These are phyloP conservation scores for Cryptophagus acutangulus DNA, from an alignment of 2,888 invertebrate species.

Conservation along the genomic window DNA sequence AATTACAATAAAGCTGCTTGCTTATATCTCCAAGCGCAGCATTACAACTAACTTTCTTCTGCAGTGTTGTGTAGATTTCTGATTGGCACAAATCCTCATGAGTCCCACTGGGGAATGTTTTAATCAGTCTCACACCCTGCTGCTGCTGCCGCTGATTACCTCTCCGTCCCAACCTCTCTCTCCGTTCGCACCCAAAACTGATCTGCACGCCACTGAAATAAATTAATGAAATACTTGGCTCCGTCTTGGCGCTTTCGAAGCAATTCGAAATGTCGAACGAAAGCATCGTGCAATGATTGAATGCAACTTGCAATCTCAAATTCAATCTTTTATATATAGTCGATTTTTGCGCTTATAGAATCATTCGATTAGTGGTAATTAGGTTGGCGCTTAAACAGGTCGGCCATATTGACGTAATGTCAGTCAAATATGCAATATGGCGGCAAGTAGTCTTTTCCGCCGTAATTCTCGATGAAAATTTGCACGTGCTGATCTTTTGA, in stretches of 20 bases:
- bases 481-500: no score
- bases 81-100: slow-evolving; percentile 39
- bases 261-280: slow-evolving; percentile 28
- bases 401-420: no score
- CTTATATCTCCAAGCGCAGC: no score
- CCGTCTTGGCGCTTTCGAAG: slow-evolving; percentile 25
- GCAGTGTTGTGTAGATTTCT: slow-evolving; percentile 25
- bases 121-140: slow-evolving; percentile 37
- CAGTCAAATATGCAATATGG: no score
- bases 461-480: no score
- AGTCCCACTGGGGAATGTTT: slow-evolving; percentile 39
- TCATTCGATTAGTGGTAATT: no score
- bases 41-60: no score
- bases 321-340: slow-evolving; percentile 20
- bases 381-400: no score
- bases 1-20: no score
- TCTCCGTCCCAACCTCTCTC: slow-evolving; percentile 9
- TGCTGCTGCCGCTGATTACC: slow-evolving; percentile 27
- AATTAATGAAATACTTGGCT: slow-evolving; percentile 31
- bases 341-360: no score
- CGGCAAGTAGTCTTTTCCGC: no score
- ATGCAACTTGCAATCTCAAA: slow-evolving; percentile 23
- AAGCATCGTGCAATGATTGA: slow-evolving; percentile 24
- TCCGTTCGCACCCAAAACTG: background rate
- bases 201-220: slow-evolving; percentile 26